These are phyloP conservation scores for Melitaea athalia DNA, from an alignment of 2,888 invertebrate species.

Conservation along the genomic window DNA sequence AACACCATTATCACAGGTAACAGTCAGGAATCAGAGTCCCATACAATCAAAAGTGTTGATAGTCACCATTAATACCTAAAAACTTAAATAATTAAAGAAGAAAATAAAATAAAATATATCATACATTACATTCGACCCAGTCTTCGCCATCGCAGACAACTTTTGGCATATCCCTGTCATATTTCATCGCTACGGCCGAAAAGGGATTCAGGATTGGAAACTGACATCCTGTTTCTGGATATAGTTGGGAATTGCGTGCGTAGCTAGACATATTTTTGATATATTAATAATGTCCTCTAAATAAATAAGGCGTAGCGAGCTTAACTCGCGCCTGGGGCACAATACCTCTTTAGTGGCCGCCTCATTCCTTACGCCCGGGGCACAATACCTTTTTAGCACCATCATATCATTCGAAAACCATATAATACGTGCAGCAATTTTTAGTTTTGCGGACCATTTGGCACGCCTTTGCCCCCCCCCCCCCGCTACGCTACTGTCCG, in stretches of 20 bases:
- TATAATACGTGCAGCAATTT: too few relatives aligned
- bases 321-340: too few relatives aligned
- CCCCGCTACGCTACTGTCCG: too few relatives aligned
- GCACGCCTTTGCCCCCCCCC: too few relatives aligned
- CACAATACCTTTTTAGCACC: too few relatives aligned
- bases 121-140: conserved; percentile 47
- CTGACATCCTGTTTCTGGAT: conserved; percentile 36
- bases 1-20: too few relatives aligned
- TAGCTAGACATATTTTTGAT: conserved; percentile 1
- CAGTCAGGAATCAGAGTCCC: too few relatives aligned
- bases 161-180: conserved; percentile 36
- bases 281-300: background rate
- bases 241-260: background rate
- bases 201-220: conserved; percentile 44
- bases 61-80: too few relatives aligned
- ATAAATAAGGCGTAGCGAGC: background rate
- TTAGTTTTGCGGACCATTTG: too few relatives aligned
- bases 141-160: conserved; percentile 42
- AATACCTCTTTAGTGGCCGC: too few relatives aligned
- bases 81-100: background rate
- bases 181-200: conserved; percentile 40
- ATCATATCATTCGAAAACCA: too few relatives aligned
- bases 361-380: too few relatives aligned
- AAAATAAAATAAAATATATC: background rate
- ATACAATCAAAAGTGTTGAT: background rate